A percentile compares a stretch with the other conserved stretches of the same genome.
Evolutionary conservation across 2,113 vertebrate genomes (phyloP).

Genomic region (Anolis carolinensis): DNA sequence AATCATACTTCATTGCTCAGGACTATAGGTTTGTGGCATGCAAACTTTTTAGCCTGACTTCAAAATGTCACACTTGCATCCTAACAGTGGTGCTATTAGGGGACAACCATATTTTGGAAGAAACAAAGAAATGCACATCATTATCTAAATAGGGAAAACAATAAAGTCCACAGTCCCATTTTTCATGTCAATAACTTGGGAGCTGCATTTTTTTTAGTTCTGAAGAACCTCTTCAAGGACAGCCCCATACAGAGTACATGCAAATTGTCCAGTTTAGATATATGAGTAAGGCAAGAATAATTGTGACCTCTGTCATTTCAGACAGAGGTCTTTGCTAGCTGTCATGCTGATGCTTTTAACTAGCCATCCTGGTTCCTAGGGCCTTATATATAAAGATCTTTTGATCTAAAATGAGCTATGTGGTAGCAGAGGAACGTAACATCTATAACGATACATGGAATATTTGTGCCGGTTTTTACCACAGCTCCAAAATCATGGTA

Average conservation of each 20-base stretch:
- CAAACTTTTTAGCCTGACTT: neutral
- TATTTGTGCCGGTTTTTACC: too few species aligned
- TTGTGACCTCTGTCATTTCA: neutral
- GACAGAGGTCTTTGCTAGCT: neutral
- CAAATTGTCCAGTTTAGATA: neutral
- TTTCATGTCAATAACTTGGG: neutral
- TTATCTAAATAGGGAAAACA: neutral
- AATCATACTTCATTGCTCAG: slow-evolving; percentile 57
- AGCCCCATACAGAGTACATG: neutral
- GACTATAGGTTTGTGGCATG: slow-evolving; percentile 11
- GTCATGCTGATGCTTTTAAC: neutral
- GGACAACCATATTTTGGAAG: too few species aligned
- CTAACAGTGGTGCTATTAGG: neutral
- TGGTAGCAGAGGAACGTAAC: neutral
- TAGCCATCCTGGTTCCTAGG: neutral
- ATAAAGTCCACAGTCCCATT: neutral
- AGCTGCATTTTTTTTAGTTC: neutral
- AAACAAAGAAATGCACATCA: too few species aligned
- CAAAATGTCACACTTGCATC: neutral
- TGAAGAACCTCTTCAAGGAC: neutral
- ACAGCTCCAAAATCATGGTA: too few species aligned
- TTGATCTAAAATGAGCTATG: neutral
- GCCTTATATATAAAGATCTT: neutral
- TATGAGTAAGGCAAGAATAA: neutral
- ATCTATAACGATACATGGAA: neutral